Evolutionary conservation across 2,797 vertebrate species (phyloP).

Genomic region (Cryptoblepharus egeriae): DNA sequence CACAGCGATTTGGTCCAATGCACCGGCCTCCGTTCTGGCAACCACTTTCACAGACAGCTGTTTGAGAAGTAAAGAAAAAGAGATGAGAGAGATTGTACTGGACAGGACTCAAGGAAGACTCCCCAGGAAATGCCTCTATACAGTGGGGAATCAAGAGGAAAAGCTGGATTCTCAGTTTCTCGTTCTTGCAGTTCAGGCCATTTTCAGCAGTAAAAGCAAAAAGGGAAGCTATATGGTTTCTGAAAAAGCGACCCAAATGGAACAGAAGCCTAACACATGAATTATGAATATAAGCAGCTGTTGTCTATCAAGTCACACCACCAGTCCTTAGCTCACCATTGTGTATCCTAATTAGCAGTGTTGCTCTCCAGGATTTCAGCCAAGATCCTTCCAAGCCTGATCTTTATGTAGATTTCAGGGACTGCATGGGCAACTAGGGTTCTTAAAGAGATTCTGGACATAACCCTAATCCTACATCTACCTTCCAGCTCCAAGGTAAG

Average conservation of each 20-base stretch:
- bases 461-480: no score
- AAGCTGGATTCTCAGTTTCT: background rate
- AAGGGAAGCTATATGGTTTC: background rate
- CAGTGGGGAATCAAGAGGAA: background rate
- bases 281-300: background rate
- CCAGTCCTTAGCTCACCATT: no score
- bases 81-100: rapidly evolving
- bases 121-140: background rate
- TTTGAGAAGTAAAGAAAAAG: conserved; percentile 1
- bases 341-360: no score
- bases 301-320: no score
- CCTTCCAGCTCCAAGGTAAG: no score
- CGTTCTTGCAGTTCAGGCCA: background rate
- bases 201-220: background rate
- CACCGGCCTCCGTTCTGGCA: conserved; percentile 98
- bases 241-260: background rate
- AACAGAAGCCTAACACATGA: no score
- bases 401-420: no score
- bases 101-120: background rate
- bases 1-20: conserved; percentile 97
- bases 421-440: no score
- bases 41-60: conserved; percentile 96
- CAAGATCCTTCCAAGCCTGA: no score
- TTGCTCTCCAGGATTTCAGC: no score
- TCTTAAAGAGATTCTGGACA: no score